phyloP scores from a whole-genome alignment of 2,888 invertebrate genomes.

The Gymnocheta viridis region DNA sequence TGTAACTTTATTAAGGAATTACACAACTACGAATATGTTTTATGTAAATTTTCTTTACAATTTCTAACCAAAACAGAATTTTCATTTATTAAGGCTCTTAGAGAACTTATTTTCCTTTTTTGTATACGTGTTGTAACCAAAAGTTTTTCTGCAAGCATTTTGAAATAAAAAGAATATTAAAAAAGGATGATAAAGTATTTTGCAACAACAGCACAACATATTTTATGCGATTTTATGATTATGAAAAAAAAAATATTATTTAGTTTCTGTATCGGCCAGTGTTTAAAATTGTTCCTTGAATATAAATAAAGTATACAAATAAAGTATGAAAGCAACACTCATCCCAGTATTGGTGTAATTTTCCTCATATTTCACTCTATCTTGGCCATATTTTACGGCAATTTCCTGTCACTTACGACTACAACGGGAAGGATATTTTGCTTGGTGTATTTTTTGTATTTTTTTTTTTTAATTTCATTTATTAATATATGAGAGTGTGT shows the following conservation, averaged over 20 bases:
- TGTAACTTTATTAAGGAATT: not conserved
- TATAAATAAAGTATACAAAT: too few relatives aligned
- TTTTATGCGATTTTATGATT: conserved; percentile 55
- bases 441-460: conserved; percentile 16
- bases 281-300: not conserved
- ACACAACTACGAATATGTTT: not conserved
- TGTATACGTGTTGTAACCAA: conserved; percentile 2
- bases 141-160: not conserved
- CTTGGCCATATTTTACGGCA: conserved; percentile 66
- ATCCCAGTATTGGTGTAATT: not conserved
- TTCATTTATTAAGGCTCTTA: conserved; percentile 3
- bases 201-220: conserved; percentile 32
- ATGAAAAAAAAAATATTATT: conserved; percentile 13
- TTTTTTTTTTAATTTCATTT: conserved; percentile 42
- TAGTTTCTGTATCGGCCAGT: conserved; percentile 2
- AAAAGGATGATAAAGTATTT: conserved; percentile 32
- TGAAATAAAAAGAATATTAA: not conserved
- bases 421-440: conserved; percentile 5
- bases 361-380: conserved; percentile 45
- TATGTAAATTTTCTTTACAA: conserved; percentile 1
- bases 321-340: not conserved
- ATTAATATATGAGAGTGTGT: conserved; percentile 17
- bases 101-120: not conserved
- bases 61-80: not conserved
- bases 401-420: conserved; percentile 67